These are phyloP conservation scores for Portevinia maculata DNA, from an alignment of 2,888 invertebrate genomes.

Conservation along the genomic window DNA sequence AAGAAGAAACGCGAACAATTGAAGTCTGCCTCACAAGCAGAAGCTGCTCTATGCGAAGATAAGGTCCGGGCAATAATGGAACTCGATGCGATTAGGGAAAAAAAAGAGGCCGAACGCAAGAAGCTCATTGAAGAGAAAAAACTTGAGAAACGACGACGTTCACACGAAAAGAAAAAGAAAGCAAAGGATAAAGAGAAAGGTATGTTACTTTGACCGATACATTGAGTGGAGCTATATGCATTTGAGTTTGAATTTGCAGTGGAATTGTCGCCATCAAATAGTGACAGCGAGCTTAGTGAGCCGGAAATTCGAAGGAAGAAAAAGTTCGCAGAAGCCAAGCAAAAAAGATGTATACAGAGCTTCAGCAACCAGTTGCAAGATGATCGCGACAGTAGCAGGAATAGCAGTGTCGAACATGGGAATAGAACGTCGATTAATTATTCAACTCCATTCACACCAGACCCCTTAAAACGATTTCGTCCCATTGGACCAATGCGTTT, in stretches of 20 bases:
- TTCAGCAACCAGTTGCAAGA: constrained; percentile 18
- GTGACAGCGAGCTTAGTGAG: constrained; percentile 52
- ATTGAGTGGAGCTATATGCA: neutral
- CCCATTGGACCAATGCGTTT: constrained; percentile 74
- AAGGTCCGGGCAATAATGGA: constrained; percentile 77
- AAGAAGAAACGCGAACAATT: constrained; percentile 55
- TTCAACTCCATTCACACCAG: constrained; percentile 45
- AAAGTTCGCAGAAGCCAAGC: neutral
- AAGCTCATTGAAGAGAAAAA: constrained; percentile 42
- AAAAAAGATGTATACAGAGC: neutral
- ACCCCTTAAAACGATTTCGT: constrained; percentile 75
- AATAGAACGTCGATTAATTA: constrained; percentile 23
- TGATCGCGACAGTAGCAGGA: constrained; percentile 25
- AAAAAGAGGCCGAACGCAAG: constrained; percentile 75
- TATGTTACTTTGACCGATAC: neutral
- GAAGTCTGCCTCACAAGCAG: constrained; percentile 76
- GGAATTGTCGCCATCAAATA: constrained; percentile 19
- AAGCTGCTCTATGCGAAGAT: constrained; percentile 76
- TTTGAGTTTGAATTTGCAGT: neutral
- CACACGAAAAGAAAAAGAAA: constrained; percentile 67
- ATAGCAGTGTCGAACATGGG: constrained; percentile 32
- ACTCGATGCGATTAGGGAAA: constrained; percentile 77
- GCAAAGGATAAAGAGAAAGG: constrained; percentile 75
- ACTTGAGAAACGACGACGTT: constrained; percentile 66
- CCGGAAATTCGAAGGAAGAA: constrained; percentile 26